Percentiles rank a stretch among this genome's conserved stretches.
phyloP scores from a whole-genome alignment of 2,797 vertebrate genomes.

The Furcifer pardalis region DNA sequence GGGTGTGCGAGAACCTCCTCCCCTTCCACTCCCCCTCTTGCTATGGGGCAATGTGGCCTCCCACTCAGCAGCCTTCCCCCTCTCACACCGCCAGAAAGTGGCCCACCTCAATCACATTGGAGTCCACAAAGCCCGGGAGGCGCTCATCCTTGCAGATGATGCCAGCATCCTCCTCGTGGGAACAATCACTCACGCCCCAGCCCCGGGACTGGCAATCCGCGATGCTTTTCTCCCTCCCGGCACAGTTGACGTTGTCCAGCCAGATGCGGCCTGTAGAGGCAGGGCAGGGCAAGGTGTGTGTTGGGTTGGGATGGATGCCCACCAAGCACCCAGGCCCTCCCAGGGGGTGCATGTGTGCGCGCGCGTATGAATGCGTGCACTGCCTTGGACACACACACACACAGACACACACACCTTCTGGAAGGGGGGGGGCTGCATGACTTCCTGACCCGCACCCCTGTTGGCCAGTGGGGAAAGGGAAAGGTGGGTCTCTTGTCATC shows the following conservation, averaged over 20 bases:
- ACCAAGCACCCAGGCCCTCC: neutral
- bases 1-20: too few relatives aligned
- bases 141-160: slow-evolving; percentile 94
- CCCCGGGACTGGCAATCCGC: slow-evolving; percentile 88
- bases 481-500: too few relatives aligned
- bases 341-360: neutral
- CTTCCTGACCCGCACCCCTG: too few relatives aligned
- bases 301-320: too few relatives aligned
- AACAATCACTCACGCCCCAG: slow-evolving; percentile 98
- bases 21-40: too few relatives aligned
- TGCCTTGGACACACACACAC: too few relatives aligned
- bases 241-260: slow-evolving; percentile 94
- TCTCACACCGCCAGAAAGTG: neutral
- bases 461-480: too few relatives aligned
- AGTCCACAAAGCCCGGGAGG: slow-evolving; percentile 89
- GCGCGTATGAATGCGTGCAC: neutral
- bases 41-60: too few relatives aligned
- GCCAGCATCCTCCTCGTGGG: slow-evolving; percentile 94
- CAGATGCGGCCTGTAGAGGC: slow-evolving; percentile 88
- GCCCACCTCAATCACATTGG: slow-evolving; percentile 92
- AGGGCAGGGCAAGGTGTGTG: neutral
- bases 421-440: too few relatives aligned
- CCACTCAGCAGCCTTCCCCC: fast-evolving
- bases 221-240: slow-evolving; percentile 85
- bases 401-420: too few relatives aligned